Evolutionary conservation across 2,113 vertebrate genomes (phyloP), one percentile per base, ranked within the genome.

Genomic region (Sander vitreus): DNA sequence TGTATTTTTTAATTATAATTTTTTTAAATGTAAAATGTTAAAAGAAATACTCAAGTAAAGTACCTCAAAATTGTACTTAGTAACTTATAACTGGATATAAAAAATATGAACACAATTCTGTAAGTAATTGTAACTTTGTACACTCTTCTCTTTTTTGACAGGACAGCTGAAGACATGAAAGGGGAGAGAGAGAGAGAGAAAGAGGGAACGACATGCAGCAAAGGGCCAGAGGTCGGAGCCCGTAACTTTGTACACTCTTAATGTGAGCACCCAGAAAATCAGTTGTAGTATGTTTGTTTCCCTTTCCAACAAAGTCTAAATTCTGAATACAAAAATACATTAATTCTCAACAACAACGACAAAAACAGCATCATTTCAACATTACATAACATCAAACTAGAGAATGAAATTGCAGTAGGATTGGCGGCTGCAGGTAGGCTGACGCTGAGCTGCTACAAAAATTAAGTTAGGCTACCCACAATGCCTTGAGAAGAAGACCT

Each of bases 401-500:
- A 30, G 18, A 33, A 33, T 13, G 12, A 2, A n/a, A 51, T 36
- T 53, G 27, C 66, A n/a, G 48, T 21, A 1, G 2, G 14, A 59
- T 33, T 33, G 16, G 16, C 19, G 16, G 8, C 57, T 18, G 25
- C 6, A 27, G 14, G 3, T 14, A 45, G 23, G 7, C 45, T 51
- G 19, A 27, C 2, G 21, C 3, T 48, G 10, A 55, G 11, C 6
- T 53, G 7, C n/a, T 33, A n/a, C 0, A 60, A 50, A 75, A 78
- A 86, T 77, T 74, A 10, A 30, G 62, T 80, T 86, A n/a, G n/a
- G n/a, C n/a, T n/a, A 76, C 85, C 89, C 86, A 85, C 23, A 1
- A 75, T 72, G 12, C 73, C 48, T n/a, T 19, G 15, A 14, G 43
- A 21, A 2, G 8, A 36, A 18, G 6, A 43, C 3, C 0, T 70